A percentile compares a stretch with the other conserved stretches of the same genome.
Conservation (phyloP, 2,888 invertebrate species). For the Serrognathus titanus region DNA sequence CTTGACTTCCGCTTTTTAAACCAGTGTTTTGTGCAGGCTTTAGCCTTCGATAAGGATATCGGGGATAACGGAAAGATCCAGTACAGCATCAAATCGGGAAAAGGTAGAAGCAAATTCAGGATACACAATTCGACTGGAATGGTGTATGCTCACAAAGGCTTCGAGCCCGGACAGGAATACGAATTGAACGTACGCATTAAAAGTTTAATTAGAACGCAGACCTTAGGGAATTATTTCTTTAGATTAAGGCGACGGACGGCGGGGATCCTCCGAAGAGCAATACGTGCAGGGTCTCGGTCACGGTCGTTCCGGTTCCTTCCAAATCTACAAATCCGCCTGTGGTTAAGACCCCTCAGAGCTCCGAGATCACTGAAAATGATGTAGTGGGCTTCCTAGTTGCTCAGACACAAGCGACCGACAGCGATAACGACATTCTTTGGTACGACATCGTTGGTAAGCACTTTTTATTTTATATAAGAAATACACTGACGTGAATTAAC, state of each 20-base stretch:
- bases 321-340: constrained; percentile 61
- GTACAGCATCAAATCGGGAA: constrained; percentile 77
- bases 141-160: constrained; percentile 71
- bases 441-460: constrained; percentile 82
- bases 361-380: constrained; percentile 80
- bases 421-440: constrained; percentile 85
- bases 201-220: constrained; percentile 51
- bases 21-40: constrained; percentile 54
- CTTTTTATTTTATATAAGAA: too few relatives aligned
- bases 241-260: constrained; percentile 81
- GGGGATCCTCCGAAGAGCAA: constrained; percentile 71
- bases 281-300: constrained; percentile 71
- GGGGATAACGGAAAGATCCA: constrained; percentile 80
- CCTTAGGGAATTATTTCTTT: constrained; percentile 22
- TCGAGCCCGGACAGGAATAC: constrained; percentile 65
- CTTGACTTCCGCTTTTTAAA: neutral
- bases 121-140: constrained; percentile 80
- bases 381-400: constrained; percentile 82
- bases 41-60: constrained; percentile 78
- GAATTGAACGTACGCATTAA: constrained; percentile 59
- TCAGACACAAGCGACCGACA: constrained; percentile 80
- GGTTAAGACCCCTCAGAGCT: constrained; percentile 61
- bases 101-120: constrained; percentile 75
- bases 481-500: too few relatives aligned
- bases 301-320: constrained; percentile 59